A percentile compares a stretch with the other conserved stretches of the same genome.
These are phyloP conservation scores for Peromyscus polionotus DNA, from an alignment of 2,113 vertebrate species.

Conservation along the genomic window DNA sequence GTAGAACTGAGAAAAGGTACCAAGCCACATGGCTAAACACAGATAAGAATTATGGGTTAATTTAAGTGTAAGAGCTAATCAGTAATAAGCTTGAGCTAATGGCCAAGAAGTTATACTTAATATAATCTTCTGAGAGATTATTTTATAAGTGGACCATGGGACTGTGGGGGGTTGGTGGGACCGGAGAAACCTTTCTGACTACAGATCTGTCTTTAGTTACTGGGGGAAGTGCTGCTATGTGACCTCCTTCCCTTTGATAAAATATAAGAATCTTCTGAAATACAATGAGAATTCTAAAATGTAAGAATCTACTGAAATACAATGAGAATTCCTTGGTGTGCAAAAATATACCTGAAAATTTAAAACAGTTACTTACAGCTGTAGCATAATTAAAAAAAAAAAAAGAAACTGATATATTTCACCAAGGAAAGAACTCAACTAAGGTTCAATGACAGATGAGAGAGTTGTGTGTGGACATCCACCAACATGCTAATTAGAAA, in stretches of 20 bases:
- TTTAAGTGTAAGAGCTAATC: no score
- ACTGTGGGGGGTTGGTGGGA: no score
- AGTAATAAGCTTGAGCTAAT: no score
- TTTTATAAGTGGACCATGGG: no score
- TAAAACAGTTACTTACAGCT: background rate
- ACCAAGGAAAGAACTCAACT: constrained; percentile 46
- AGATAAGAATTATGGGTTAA: no score
- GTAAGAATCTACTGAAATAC: background rate
- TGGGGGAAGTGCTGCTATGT: background rate
- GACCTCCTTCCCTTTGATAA: background rate
- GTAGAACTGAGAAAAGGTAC: no score
- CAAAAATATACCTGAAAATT: constrained; percentile 33
- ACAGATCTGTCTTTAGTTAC: background rate
- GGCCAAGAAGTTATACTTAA: no score
- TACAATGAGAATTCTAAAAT: background rate
- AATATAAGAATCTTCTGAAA: background rate
- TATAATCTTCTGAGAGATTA: no score
- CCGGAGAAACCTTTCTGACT: background rate
- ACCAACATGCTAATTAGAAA: background rate
- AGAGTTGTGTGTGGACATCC: background rate
- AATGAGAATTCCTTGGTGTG: background rate
- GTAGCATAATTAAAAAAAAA: background rate
- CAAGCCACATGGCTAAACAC: no score
- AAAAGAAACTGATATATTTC: background rate
- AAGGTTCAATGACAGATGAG: background rate